Percentiles rank a stretch among this genome's conserved stretches.
Evolutionary conservation across 2,888 invertebrate species (phyloP).

Genomic region (Mesopsocus fuscifrons): DNA sequence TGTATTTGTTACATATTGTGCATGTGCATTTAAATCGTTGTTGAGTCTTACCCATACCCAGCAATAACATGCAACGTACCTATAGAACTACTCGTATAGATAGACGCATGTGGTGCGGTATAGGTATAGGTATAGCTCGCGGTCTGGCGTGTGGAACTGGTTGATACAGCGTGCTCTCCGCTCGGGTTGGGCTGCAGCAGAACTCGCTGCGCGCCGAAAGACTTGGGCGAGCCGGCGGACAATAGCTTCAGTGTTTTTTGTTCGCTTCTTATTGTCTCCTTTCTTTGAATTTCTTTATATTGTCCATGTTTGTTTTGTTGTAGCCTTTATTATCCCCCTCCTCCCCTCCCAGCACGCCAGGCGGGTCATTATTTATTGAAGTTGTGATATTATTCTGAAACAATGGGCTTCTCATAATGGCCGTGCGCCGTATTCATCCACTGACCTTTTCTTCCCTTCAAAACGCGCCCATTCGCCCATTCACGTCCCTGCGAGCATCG

Average conservation of each 20-base stretch:
- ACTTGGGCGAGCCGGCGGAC: conserved; percentile 1
- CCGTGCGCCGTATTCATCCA: neutral
- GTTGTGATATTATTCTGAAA: conserved; percentile 10
- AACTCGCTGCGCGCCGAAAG: neutral
- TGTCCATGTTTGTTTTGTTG: conserved; percentile 10
- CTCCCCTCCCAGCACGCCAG: neutral
- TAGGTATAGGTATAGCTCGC: too few relatives aligned
- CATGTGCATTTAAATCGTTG: too few relatives aligned
- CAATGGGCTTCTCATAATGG: neutral
- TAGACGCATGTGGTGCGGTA: too few relatives aligned
- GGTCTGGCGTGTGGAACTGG: too few relatives aligned
- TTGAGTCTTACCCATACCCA: too few relatives aligned
- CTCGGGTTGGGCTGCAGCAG: too few relatives aligned
- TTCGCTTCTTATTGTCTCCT: conserved; percentile 9
- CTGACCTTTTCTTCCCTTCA: neutral
- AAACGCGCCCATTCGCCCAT: too few relatives aligned
- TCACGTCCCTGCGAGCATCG: too few relatives aligned
- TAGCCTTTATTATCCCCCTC: conserved; percentile 1
- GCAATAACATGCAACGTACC: too few relatives aligned
- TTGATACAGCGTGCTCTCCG: too few relatives aligned
- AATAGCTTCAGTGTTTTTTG: conserved; percentile 4
- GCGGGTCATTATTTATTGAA: conserved; percentile 9
- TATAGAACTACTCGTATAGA: too few relatives aligned
- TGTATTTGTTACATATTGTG: too few relatives aligned
- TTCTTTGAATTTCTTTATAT: conserved; percentile 10